Evolutionary conservation across 2,113 vertebrate genomes (phyloP), one percentile per base, ranked within the genome.

Genomic region (Baryphthengus martii): DNA sequence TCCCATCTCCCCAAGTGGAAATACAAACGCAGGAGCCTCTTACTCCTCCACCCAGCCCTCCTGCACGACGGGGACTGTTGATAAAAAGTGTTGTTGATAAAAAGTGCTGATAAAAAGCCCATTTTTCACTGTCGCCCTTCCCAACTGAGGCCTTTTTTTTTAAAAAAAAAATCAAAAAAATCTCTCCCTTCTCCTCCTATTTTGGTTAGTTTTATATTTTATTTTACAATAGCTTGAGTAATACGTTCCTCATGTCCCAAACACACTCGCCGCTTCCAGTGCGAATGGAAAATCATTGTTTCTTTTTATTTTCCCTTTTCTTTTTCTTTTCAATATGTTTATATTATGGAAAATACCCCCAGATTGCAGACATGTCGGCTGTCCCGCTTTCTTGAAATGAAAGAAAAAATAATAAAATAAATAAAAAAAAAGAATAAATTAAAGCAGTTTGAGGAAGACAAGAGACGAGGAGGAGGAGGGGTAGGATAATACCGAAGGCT

Each of bases 131-230:
- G 10, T 85, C 84, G 91, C 58, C 74, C 61, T 89, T 72, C 68
- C 55, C n/a, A 62, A 15, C 1, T 17, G 39, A 81, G 33, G n/a
- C 35, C 4, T 59, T 70, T 81, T 35, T n/a, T 33, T 17, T 52
- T 19, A n/a, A n/a, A n/a, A n/a, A n/a, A n/a, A n/a, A n/a, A n/a
- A n/a, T 40, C 28, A 15, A 7, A n/a, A 17, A n/a, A 56, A 50
- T 70, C 50, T 74, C 56, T 84, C 73, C 50, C 94, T 95, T 89
- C 84, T 89, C 92, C 81, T 95, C 87, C 91, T 90, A 89, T 91
- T 92, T 89, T 85, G 93, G 87, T 88, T 96, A 93, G 6, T 88
- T 93, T 96, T 91, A 88, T 75, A 73, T 83, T 95, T 95, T 53
- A 70, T 91, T 89, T 79, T 94, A 96, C 95, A 95, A 96, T 92